Conservation (phyloP, 2,113 vertebrate genomes). For the Athene noctua region DNA sequence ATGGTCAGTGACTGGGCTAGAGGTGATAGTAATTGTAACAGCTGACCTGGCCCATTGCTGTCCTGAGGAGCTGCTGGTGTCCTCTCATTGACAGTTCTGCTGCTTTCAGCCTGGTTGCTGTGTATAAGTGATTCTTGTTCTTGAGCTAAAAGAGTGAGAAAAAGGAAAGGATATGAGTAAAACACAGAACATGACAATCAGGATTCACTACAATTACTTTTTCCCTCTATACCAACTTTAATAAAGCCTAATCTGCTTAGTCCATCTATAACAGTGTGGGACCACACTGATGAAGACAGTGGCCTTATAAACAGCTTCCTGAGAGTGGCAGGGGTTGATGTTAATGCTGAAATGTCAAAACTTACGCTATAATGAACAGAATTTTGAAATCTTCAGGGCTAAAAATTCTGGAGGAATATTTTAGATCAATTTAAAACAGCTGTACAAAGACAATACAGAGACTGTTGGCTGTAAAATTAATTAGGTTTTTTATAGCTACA, state of each 20-base stretch:
- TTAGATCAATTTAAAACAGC: background rate
- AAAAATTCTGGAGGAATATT: background rate
- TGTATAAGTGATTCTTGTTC: slow-evolving; percentile 34
- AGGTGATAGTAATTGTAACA: background rate
- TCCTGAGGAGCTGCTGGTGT: slow-evolving; percentile 6
- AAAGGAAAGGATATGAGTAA: background rate
- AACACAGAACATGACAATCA: background rate
- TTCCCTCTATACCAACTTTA: background rate
- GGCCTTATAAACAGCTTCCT: background rate
- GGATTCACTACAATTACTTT: background rate
- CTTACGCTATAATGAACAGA: background rate
- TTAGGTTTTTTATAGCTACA: background rate
- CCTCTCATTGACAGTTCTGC: background rate
- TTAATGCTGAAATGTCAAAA: background rate
- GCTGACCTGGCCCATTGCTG: slow-evolving; percentile 61
- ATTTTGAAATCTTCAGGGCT: background rate
- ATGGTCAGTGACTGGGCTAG: background rate
- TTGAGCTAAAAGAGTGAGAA: slow-evolving; percentile 17
- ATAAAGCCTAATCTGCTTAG: background rate
- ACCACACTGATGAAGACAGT: background rate
- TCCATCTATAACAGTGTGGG: background rate
- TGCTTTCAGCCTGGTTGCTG: slow-evolving; percentile 73
- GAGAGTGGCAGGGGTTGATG: background rate
- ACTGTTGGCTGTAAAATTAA: background rate
- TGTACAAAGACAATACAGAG: background rate